phyloP scores from a whole-genome alignment of 2,113 vertebrate genomes.

The Dicentrarchus labrax region DNA sequence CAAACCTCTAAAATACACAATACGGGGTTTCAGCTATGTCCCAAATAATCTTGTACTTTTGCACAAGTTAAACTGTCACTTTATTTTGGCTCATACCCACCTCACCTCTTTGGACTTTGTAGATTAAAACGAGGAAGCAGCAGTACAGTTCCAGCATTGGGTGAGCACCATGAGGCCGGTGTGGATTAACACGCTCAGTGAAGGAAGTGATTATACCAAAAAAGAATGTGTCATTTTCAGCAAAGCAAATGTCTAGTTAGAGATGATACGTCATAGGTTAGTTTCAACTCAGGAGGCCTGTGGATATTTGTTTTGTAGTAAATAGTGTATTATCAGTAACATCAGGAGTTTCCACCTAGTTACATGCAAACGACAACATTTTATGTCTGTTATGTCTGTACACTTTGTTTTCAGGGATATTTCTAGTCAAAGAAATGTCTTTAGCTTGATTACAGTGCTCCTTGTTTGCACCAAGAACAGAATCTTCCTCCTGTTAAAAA shows the following conservation, averaged over 20 bases:
- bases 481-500: conserved; percentile 49
- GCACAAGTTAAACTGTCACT: conserved; percentile 56
- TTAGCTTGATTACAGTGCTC: background rate
- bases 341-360: conserved; percentile 16
- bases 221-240: background rate
- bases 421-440: conserved; percentile 35
- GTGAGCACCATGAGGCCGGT: background rate
- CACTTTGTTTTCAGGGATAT: conserved; percentile 23
- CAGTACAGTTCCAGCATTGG: background rate
- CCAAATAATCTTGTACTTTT: conserved; percentile 55
- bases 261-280: background rate
- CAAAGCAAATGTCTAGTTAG: background rate
- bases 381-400: conserved; percentile 16
- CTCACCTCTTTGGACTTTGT: background rate
- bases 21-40: conserved; percentile 42
- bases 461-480: conserved; percentile 49
- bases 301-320: conserved; percentile 7
- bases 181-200: background rate
- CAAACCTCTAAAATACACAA: conserved; percentile 1
- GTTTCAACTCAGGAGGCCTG: conserved; percentile 36
- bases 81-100: conserved; percentile 23
- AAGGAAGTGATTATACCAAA: conserved; percentile 10
- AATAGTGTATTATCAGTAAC: conserved; percentile 5
- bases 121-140: background rate
- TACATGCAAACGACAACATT: conserved; percentile 22